Evolutionary conservation across 2,888 invertebrate genomes (phyloP), one percentile per base, ranked within the genome.

Genomic region (Idaea straminata): DNA sequence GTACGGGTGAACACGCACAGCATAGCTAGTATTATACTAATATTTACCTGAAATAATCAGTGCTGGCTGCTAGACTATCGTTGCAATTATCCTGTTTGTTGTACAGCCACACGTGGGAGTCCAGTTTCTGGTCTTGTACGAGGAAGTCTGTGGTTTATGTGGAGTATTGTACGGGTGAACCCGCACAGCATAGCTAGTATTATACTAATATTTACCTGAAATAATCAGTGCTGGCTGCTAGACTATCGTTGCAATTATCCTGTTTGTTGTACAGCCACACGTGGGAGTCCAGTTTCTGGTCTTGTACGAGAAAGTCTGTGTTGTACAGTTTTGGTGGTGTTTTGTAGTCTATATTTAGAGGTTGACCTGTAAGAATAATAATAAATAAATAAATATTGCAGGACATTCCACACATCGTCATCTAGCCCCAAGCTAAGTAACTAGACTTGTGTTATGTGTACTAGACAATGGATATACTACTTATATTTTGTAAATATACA

Each of bases 251-350:
- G 34, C 72, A 63, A 62, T 80, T 79, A 7, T 67, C 73, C 16
- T 87, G 86, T 0, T 76, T 71, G 75, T 85, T 89, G 78, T 84
- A 92, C 0, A 91, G 70, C 91, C 91, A 91, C 0, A 91, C 88
- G 0, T 89, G 87, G 2, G 78, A 81, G n/a, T 75, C 78, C 58
- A 78, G 67, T 66, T 81, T 84, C 80, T 92, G 91, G 73, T 92
- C 92, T 0, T 77, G 77, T 2, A 92, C 91, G 47, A 84, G 83
- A 76, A 91, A 91, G 35, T 92, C 88, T 0, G 77, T 70, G 68
- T 72, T 79, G 83, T 86, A 91, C 7, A 86, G 80, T 0, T 82
- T 79, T 0, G 89, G 81, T 0, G 89, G 85, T 0, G 74, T 68
- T 0, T 80, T 74, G 79, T 81, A 88, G 79, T 91, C 89, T 66